Evolutionary conservation across 2,888 invertebrate genomes (phyloP).

Genomic region (Stegana nigrithorax): DNA sequence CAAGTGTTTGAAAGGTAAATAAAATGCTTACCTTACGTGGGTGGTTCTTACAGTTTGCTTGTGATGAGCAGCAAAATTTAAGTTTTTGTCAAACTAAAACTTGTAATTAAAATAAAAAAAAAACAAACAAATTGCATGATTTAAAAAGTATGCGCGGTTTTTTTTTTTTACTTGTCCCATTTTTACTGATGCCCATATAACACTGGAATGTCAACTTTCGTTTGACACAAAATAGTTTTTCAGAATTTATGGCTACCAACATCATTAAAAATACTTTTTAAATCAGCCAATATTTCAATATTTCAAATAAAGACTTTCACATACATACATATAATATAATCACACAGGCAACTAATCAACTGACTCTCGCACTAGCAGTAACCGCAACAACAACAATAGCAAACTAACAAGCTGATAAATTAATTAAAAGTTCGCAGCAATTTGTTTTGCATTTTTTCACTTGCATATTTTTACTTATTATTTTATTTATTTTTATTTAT

Average conservation of each 20-base stretch:
- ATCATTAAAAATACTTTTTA: not conserved
- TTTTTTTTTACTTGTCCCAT: too few species aligned
- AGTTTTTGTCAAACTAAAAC: not conserved
- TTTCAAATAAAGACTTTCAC: not conserved
- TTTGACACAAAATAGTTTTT: too few species aligned
- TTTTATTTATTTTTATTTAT: not conserved
- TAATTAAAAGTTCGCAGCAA: not conserved
- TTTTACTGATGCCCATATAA: too few species aligned
- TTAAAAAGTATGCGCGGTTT: too few species aligned
- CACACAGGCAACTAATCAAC: too few species aligned
- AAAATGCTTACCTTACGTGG: not conserved
- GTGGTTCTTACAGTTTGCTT: not conserved
- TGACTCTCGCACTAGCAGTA: too few species aligned
- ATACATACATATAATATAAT: too few species aligned
- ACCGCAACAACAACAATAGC: not conserved
- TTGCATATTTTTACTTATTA: too few species aligned
- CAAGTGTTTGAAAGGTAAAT: not conserved
- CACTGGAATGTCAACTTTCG: too few species aligned
- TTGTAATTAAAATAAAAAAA: not conserved
- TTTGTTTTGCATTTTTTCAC: not conserved
- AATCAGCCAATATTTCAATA: not conserved
- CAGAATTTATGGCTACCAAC: not conserved
- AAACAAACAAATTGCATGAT: too few species aligned
- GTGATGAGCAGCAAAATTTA: not conserved
- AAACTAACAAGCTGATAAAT: not conserved